These are phyloP conservation scores for Sorex maritimensis DNA, from an alignment of 2,797 vertebrate genomes.

Conservation along the genomic window DNA sequence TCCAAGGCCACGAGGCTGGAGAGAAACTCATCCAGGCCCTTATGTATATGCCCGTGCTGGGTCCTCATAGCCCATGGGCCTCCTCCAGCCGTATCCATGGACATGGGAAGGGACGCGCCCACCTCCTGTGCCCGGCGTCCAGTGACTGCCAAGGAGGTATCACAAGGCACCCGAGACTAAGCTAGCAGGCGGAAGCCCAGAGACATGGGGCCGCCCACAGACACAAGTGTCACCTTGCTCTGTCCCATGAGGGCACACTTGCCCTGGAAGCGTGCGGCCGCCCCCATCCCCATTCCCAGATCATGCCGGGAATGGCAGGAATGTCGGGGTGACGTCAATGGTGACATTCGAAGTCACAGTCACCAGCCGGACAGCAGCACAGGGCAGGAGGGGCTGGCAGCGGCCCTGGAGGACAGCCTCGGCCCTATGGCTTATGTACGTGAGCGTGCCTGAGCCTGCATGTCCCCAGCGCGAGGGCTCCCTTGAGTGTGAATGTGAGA, in stretches of 20 bases:
- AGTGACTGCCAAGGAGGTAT: fast-evolving
- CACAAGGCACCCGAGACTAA: fast-evolving
- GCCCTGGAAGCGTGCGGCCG: conserved; percentile 71
- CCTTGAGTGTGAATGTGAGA: not conserved
- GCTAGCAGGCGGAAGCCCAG: not conserved
- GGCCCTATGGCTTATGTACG: not conserved
- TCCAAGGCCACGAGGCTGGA: not conserved
- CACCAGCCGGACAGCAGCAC: conserved; percentile 84
- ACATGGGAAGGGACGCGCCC: not conserved
- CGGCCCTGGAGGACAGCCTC: conserved; percentile 23
- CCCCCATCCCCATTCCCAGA: conserved; percentile 90
- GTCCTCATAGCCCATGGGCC: not conserved
- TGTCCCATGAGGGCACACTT: not conserved
- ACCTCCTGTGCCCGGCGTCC: not conserved
- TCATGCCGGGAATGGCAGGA: conserved; percentile 93
- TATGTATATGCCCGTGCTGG: too few species aligned
- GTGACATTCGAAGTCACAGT: conserved; percentile 94
- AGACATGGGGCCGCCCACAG: not conserved
- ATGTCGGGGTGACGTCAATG: conserved; percentile 96
- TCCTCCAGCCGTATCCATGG: not conserved
- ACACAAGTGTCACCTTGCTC: conserved; percentile 30
- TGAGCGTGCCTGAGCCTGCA: not conserved
- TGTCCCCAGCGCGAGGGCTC: too few species aligned
- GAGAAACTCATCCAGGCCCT: not conserved
- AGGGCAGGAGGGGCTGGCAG: conserved; percentile 92